Conservation (phyloP, 2,797 vertebrate species). For the Mico argentatus region DNA sequence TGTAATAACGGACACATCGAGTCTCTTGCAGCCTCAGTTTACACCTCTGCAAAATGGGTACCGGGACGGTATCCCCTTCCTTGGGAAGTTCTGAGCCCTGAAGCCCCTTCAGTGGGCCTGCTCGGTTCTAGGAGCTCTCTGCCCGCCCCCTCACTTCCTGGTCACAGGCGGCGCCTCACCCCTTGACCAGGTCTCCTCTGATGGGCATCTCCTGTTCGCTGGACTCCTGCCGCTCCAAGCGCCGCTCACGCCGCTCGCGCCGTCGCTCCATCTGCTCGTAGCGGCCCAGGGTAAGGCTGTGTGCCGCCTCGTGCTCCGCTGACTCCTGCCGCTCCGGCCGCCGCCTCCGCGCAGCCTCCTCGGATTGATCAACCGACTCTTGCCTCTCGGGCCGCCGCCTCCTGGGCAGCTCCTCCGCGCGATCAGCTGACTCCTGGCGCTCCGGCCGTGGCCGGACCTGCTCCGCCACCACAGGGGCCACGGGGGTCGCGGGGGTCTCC, state of each 20-base stretch:
- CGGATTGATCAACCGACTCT: conserved; percentile 75
- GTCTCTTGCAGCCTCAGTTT: not conserved
- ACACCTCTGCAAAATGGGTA: not conserved
- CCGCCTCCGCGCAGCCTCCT: conserved; percentile 82
- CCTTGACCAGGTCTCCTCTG: conserved; percentile 88
- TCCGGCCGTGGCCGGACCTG: conserved; percentile 61
- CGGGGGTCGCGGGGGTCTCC: conserved; percentile 42
- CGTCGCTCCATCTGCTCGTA: conserved; percentile 80
- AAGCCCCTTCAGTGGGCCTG: not conserved
- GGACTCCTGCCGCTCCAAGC: conserved; percentile 92
- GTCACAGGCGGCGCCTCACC: conserved; percentile 77
- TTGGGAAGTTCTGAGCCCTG: not conserved
- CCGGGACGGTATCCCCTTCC: fast-evolving
- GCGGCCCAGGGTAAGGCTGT: conserved; percentile 87
- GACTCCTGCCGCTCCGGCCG: conserved; percentile 82
- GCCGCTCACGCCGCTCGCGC: conserved; percentile 89
- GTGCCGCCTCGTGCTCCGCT: conserved; percentile 86
- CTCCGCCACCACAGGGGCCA: conserved; percentile 72
- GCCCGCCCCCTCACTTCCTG: not conserved
- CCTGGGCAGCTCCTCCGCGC: conserved; percentile 75
- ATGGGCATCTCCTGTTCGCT: conserved; percentile 91
- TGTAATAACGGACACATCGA: not conserved
- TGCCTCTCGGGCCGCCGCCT: conserved; percentile 84
- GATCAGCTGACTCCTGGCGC: conserved; percentile 64
- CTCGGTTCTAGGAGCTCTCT: not conserved